A percentile compares a stretch with the other conserved stretches of the same genome.
Conservation (phyloP, 2,888 invertebrate species). For the Oscheius sp. region DNA sequence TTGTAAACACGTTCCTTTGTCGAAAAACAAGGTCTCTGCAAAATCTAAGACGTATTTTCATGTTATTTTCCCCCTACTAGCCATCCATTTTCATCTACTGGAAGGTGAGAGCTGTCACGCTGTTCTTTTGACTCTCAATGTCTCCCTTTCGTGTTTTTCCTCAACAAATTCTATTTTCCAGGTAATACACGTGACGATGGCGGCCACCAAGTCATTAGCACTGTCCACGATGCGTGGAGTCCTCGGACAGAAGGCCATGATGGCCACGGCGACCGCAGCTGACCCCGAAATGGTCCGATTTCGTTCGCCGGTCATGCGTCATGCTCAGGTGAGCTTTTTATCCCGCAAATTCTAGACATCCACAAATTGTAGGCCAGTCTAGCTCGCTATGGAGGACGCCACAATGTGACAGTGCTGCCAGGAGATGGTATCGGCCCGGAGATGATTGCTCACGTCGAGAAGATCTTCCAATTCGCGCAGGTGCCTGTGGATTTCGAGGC, state of each 20-base stretch:
- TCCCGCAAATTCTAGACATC: neutral
- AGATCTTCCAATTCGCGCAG: slow-evolving; percentile 80
- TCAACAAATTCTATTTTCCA: slow-evolving; percentile 8
- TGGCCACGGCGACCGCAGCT: slow-evolving; percentile 40
- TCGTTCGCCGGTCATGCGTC: slow-evolving; percentile 56
- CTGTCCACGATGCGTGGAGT: slow-evolving; percentile 2
- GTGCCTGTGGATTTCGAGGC: slow-evolving; percentile 93
- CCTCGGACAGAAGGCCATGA: slow-evolving; percentile 24
- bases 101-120: neutral
- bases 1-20: too few species aligned
- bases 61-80: too few species aligned
- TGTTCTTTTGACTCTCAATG: slow-evolving; percentile 14
- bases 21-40: too few species aligned
- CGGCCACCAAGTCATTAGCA: slow-evolving; percentile 13
- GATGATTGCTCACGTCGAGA: slow-evolving; percentile 89
- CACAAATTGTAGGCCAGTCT: slow-evolving; percentile 43
- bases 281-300: slow-evolving; percentile 57
- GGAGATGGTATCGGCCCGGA: slow-evolving; percentile 98
- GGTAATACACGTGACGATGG: slow-evolving; percentile 23
- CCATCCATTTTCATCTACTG: too few species aligned
- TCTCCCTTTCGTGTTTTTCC: neutral
- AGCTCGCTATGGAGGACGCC: slow-evolving; percentile 89
- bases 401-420: slow-evolving; percentile 94
- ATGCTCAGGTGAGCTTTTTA: slow-evolving; percentile 41
- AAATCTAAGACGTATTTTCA: too few species aligned